Evolutionary conservation across 1,140 invertebrate species (phyloP).

Genomic region (Thaumetopoea pityocampa): DNA sequence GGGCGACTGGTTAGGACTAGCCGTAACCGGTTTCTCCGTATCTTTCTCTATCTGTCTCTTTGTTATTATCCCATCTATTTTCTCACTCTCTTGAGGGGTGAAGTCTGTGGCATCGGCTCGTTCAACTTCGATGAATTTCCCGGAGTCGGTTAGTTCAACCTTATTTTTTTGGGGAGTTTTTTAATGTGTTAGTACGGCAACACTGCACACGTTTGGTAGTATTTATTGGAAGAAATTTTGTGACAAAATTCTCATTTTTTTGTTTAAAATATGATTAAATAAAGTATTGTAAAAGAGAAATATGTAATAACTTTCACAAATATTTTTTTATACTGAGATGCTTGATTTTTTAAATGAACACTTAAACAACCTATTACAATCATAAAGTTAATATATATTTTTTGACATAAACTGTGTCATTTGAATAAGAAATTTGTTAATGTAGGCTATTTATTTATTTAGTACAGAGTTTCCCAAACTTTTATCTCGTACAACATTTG

Average conservation of each 20-base stretch:
- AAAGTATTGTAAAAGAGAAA: too few species aligned
- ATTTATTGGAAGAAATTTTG: slow-evolving; percentile 11
- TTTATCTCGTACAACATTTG: too few species aligned
- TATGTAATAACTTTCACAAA: too few species aligned
- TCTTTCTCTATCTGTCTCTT: slow-evolving; percentile 22
- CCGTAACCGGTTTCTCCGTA: slow-evolving; percentile 17
- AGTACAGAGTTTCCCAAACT: too few species aligned
- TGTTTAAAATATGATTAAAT: neutral
- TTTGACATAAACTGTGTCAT: too few species aligned
- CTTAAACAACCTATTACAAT: too few species aligned
- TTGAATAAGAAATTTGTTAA: too few species aligned
- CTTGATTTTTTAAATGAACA: too few species aligned
- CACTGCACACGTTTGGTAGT: slow-evolving; percentile 30
- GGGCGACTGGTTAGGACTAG: slow-evolving; percentile 52
- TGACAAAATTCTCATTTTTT: neutral
- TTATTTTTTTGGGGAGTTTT: slow-evolving; percentile 44
- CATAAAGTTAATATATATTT: too few species aligned
- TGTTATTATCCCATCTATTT: too few species aligned
- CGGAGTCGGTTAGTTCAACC: slow-evolving; percentile 73
- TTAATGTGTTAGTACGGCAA: slow-evolving; percentile 39
- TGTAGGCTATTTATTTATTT: too few species aligned
- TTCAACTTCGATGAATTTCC: slow-evolving; percentile 75
- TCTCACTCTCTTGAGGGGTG: slow-evolving; percentile 21
- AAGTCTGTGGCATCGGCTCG: slow-evolving; percentile 22
- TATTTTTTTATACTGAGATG: too few species aligned